Conservation (phyloP, 2,888 invertebrate species). For the Drosophila meridiana region DNA sequence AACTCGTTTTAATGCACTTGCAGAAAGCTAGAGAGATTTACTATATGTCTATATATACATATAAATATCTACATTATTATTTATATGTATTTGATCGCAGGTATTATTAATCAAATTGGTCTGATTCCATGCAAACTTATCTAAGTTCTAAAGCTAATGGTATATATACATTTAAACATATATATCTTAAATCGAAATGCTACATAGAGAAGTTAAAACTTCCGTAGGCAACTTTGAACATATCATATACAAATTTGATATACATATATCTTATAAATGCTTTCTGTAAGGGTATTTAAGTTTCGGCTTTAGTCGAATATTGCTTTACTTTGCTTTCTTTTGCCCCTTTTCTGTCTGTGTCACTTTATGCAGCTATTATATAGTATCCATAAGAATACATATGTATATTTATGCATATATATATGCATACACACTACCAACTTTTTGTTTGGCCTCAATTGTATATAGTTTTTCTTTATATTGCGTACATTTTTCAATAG, state of each 20-base stretch:
- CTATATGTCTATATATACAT: background rate
- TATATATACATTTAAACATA: background rate
- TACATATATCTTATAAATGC: no score
- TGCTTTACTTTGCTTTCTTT: conserved; percentile 16
- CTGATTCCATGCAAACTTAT: background rate
- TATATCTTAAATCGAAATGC: background rate
- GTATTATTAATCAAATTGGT: background rate
- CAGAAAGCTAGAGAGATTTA: background rate
- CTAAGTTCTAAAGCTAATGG: background rate
- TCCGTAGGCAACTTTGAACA: background rate
- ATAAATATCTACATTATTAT: no score
- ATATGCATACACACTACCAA: conserved; percentile 8
- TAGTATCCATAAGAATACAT: conserved; percentile 13
- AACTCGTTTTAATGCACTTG: conserved; percentile 25
- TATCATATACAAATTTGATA: background rate
- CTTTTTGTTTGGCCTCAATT: conserved; percentile 12
- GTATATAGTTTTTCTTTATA: conserved; percentile 10
- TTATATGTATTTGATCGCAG: background rate
- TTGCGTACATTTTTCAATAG: conserved; percentile 6
- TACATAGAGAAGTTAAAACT: background rate
- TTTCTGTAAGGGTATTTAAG: conserved; percentile 2
- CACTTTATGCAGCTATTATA: conserved; percentile 9
- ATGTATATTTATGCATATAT: conserved; percentile 10
- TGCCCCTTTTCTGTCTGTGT: conserved; percentile 21
- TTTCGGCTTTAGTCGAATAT: conserved; percentile 7